Percentiles rank a stretch among this genome's conserved stretches.
Evolutionary conservation across 2,888 invertebrate genomes (phyloP).

Genomic region (Tanytarsus gracilentus): DNA sequence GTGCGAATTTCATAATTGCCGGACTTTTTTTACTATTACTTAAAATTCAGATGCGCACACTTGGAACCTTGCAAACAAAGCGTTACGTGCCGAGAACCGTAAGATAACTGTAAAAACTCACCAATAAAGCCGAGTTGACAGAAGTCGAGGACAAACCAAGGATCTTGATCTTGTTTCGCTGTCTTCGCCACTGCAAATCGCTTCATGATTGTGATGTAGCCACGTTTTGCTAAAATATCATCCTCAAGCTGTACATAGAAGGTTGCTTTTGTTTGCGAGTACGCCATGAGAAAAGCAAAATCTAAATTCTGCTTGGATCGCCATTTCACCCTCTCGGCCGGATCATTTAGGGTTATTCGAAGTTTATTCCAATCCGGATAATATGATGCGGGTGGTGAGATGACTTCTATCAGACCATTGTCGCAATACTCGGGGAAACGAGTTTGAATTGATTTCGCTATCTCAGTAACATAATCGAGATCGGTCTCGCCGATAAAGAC

Average conservation of each 20-base stretch:
- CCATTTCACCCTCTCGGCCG: slow-evolving; percentile 78
- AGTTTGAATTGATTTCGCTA: slow-evolving; percentile 65
- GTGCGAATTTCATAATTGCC: too few species aligned
- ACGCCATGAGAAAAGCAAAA: slow-evolving; percentile 89
- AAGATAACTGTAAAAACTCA: too few species aligned
- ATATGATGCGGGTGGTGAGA: slow-evolving; percentile 74
- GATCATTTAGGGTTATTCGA: slow-evolving; percentile 73
- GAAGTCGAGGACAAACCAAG: slow-evolving; percentile 90
- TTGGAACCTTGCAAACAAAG: too few species aligned
- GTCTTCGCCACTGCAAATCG: slow-evolving; percentile 71
- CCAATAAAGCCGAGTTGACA: slow-evolving; percentile 92
- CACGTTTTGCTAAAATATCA: slow-evolving; percentile 79
- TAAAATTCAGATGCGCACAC: too few species aligned
- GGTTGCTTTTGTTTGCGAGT: slow-evolving; percentile 75
- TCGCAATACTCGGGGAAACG: slow-evolving; percentile 67
- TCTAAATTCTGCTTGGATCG: slow-evolving; percentile 92
- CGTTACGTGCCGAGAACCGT: too few species aligned
- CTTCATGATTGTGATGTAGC: slow-evolving; percentile 77
- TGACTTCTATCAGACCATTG: slow-evolving; percentile 76
- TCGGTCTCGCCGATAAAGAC: slow-evolving; percentile 84
- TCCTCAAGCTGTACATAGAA: slow-evolving; percentile 93
- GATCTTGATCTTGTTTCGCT: slow-evolving; percentile 50
- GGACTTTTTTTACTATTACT: too few species aligned
- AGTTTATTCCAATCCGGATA: slow-evolving; percentile 79
- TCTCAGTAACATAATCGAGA: slow-evolving; percentile 60